Conservation (phyloP, 2,888 invertebrate genomes). For the Hydroisotoma schaefferi region DNA sequence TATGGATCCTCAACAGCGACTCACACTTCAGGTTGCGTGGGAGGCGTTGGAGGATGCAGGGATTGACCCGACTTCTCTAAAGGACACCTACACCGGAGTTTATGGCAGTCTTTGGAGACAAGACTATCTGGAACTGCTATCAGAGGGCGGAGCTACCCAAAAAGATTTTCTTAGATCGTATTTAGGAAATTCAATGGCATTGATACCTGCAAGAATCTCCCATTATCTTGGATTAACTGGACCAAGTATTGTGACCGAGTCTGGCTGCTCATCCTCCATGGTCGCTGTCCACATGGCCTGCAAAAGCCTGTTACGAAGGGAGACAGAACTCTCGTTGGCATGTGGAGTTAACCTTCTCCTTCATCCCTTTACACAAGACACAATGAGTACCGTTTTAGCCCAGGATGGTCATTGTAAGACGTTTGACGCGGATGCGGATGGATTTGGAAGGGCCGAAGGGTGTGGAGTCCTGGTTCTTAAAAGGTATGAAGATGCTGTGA, state of each 20-base stretch:
- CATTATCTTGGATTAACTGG: constrained; percentile 18
- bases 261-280: constrained; percentile 21
- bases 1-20: constrained; percentile 15
- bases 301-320: constrained; percentile 5
- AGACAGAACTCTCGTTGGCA: constrained; percentile 7
- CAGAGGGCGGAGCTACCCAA: not conserved
- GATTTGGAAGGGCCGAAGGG: constrained; percentile 20
- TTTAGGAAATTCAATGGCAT: constrained; percentile 14
- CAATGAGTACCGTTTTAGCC: constrained; percentile 16
- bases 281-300: constrained; percentile 18
- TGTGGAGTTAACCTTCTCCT: constrained; percentile 17
- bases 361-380: constrained; percentile 13
- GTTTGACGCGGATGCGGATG: constrained; percentile 18
- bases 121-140: constrained; percentile 6
- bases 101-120: constrained; percentile 7
- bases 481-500: constrained; percentile 12
- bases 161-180: constrained; percentile 16
- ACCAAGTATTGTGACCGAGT: constrained; percentile 8
- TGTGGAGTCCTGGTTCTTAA: constrained; percentile 14
- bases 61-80: not conserved
- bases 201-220: constrained; percentile 12
- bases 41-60: constrained; percentile 12
- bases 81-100: constrained; percentile 11
- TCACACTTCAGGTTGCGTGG: constrained; percentile 13
- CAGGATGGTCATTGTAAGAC: constrained; percentile 24